These are phyloP conservation scores for Clarias laeviceps DNA, from an alignment of 2,797 vertebrate species.

Conservation along the genomic window DNA sequence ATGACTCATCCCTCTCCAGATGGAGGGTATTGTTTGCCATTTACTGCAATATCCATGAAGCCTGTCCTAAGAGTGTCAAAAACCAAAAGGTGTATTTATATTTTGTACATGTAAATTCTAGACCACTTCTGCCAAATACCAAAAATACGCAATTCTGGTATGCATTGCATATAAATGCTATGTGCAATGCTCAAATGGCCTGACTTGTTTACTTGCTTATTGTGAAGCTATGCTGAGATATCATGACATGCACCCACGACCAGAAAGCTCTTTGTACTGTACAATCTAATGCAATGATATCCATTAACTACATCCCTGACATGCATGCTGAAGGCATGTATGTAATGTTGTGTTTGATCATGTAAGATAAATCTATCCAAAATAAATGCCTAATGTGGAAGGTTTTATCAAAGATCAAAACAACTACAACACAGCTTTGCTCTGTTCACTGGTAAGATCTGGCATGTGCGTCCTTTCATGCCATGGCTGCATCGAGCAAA, in stretches of 20 bases:
- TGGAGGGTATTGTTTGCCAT: constrained; percentile 34
- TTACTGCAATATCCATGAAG: constrained; percentile 11
- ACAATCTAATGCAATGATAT: constrained; percentile 17
- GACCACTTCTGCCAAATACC: neutral
- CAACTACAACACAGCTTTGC: constrained; percentile 39
- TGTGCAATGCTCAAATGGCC: neutral
- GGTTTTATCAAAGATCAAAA: constrained; percentile 55
- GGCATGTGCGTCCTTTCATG: constrained; percentile 45
- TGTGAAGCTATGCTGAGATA: neutral
- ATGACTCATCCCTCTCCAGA: constrained; percentile 42
- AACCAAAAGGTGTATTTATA: neutral
- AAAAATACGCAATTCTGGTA: neutral
- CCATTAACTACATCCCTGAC: neutral
- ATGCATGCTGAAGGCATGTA: constrained; percentile 12
- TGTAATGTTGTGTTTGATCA: constrained; percentile 15
- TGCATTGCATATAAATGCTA: neutral
- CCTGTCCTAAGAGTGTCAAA: neutral
- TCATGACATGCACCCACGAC: constrained; percentile 10
- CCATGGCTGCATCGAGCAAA: constrained; percentile 47
- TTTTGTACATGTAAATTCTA: neutral
- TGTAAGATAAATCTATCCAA: constrained; percentile 3
- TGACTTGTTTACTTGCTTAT: constrained; percentile 2
- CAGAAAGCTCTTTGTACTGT: constrained; percentile 14
- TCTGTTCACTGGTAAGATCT: constrained; percentile 39
- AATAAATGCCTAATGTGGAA: constrained; percentile 31